Conservation (phyloP, 1,140 invertebrate species). For the Drusus annulatus region DNA sequence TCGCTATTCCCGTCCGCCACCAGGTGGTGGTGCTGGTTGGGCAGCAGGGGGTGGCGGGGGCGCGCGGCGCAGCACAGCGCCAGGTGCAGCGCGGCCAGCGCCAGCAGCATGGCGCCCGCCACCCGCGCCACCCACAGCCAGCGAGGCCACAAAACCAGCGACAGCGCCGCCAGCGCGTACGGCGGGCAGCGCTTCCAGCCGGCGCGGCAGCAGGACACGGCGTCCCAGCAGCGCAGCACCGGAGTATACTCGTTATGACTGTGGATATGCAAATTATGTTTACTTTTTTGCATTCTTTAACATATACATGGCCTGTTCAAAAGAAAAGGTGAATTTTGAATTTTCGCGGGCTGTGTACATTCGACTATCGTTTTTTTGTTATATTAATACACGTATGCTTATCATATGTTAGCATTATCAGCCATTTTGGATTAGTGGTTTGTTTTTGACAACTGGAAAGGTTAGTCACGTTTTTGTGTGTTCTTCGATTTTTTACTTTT, state of each 20-base stretch:
- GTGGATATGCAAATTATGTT: neutral
- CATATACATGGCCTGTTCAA: no score
- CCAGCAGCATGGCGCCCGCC: slow-evolving; percentile 44
- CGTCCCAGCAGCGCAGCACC: slow-evolving; percentile 50
- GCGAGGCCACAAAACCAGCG: slow-evolving; percentile 45
- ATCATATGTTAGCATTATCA: no score
- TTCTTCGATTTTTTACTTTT: no score
- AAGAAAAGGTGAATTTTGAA: no score
- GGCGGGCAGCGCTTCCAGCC: slow-evolving; percentile 44
- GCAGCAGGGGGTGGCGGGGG: slow-evolving; percentile 45
- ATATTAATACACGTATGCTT: no score
- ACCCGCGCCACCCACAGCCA: slow-evolving; percentile 51
- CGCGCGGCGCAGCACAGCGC: neutral
- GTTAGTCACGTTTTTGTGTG: no score
- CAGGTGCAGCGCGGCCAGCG: slow-evolving; percentile 41
- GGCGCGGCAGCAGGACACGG: slow-evolving; percentile 42
- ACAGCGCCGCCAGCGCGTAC: slow-evolving; percentile 41
- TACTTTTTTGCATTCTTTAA: no score
- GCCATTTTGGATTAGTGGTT: no score
- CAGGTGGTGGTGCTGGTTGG: slow-evolving; percentile 52
- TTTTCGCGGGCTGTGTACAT: no score
- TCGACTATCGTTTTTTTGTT: no score
- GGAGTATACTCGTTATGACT: slow-evolving; percentile 48
- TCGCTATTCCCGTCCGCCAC: slow-evolving; percentile 51
- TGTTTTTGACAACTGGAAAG: no score